Percentiles rank a stretch among this genome's conserved stretches.
Evolutionary conservation across 2,797 vertebrate genomes (phyloP).

Genomic region (Anguilla megastoma): DNA sequence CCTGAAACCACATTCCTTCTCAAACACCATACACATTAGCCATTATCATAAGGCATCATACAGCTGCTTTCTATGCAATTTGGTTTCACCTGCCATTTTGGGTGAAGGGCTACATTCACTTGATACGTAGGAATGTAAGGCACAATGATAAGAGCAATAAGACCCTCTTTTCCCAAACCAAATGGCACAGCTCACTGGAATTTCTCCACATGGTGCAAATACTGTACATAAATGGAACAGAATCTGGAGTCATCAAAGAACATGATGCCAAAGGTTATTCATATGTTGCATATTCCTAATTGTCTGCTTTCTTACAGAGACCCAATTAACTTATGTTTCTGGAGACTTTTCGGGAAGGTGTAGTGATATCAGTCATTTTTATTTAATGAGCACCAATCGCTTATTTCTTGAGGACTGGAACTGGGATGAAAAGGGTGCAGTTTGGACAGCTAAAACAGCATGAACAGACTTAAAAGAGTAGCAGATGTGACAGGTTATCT

Average conservation of each 20-base stretch:
- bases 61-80: background rate
- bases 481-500: background rate
- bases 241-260: constrained; percentile 41
- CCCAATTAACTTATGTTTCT: constrained; percentile 54
- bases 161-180: constrained; percentile 35
- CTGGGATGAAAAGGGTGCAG: background rate
- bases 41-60: background rate
- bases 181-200: constrained; percentile 28
- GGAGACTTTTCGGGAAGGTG: constrained; percentile 38
- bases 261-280: constrained; percentile 33
- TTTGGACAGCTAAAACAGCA: background rate
- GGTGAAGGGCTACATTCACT: constrained; percentile 27
- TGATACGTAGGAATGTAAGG: background rate
- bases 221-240: constrained; percentile 21
- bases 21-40: background rate
- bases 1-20: background rate
- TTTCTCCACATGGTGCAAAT: background rate
- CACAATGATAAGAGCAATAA: background rate
- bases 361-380: constrained; percentile 44
- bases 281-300: constrained; percentile 50
- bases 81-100: background rate
- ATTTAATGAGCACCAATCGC: constrained; percentile 55
- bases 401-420: constrained; percentile 22
- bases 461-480: constrained; percentile 21
- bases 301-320: constrained; percentile 46